phyloP scores from a whole-genome alignment of 2,797 vertebrate species.

The Lepidocolaptes lacrymiger region DNA sequence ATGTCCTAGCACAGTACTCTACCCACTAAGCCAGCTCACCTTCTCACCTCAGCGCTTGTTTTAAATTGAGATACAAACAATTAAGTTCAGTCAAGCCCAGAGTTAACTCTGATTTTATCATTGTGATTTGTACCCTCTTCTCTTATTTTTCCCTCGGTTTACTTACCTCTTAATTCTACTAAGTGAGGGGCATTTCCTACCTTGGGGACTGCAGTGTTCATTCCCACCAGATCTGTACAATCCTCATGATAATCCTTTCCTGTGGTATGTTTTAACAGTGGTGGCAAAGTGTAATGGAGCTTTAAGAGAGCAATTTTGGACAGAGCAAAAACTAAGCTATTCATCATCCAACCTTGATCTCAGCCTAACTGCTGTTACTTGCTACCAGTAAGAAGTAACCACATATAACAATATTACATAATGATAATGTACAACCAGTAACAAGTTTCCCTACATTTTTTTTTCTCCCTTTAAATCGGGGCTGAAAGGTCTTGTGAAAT shows the following conservation, averaged over 20 bases:
- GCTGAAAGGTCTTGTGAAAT: neutral
- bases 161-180: neutral
- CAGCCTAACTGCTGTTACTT: neutral
- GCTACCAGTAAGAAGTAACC: neutral
- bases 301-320: neutral
- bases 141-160: neutral
- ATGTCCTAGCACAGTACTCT: neutral
- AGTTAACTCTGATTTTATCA: neutral
- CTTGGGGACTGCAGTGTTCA: neutral
- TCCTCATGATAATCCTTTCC: neutral
- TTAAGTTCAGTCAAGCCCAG: neutral
- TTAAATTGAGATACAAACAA: neutral
- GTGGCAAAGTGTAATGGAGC: neutral
- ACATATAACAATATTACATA: rapidly evolving
- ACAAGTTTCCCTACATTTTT: neutral
- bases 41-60: neutral
- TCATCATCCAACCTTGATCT: neutral
- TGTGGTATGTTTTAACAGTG: neutral
- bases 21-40: neutral
- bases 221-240: neutral
- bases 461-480: neutral
- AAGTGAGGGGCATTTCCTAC: neutral
- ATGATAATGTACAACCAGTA: neutral
- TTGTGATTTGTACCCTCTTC: neutral
- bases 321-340: neutral